Base-by-base conservation (phyloP, 2,113 vertebrate genomes). In the Callionymus lyra region DNA sequence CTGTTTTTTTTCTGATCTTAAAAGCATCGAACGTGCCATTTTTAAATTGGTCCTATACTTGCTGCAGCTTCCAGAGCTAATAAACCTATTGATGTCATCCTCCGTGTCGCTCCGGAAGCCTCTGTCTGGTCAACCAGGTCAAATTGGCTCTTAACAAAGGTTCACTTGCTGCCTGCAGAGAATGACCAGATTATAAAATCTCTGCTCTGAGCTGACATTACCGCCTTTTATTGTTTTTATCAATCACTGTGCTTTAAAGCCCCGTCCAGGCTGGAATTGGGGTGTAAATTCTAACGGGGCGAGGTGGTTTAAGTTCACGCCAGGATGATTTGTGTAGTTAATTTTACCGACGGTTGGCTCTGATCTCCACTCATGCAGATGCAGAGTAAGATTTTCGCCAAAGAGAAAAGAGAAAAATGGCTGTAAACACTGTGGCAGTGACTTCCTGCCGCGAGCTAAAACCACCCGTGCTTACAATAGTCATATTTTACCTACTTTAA, bases 401-500 rank as follows among this genome's bases (percentile, higher is more conserved):
- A 27, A 5, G 21, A 27, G 21, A 27, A 8, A 27, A 5, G 21
- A 27, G 21, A 27, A 27, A 27, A 27, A 27, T 27, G 21, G 21
- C 21, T 27, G 21, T 27, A 38, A 47, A 18, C 41, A 38, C 16
- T 1, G 13, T 1, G 3, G 5, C 12, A 2, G 8, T 38, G 38
- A 54, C 49, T 57, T 31, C 45, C 2, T 38, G 42, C 60, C 51
- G 66, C 0, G 53, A 45, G 39, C 4, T 44, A 37, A 65, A 54
- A 40, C 17, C 18, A 38, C 37, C 31, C 6, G 10, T 10, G 49
- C 21, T 43, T 53, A 60, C 65, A 66, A 55, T 46, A 39, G 43
- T 49, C 57, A 58, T 69, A 59, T 73, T 76, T 74, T 47, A 66
- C 47, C 63, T 18, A 50, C 46, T 66, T 70, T 67, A 44, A 50